phyloP scores from a whole-genome alignment of 64 coral and sea anemone genomes.

The Actinia equina region DNA sequence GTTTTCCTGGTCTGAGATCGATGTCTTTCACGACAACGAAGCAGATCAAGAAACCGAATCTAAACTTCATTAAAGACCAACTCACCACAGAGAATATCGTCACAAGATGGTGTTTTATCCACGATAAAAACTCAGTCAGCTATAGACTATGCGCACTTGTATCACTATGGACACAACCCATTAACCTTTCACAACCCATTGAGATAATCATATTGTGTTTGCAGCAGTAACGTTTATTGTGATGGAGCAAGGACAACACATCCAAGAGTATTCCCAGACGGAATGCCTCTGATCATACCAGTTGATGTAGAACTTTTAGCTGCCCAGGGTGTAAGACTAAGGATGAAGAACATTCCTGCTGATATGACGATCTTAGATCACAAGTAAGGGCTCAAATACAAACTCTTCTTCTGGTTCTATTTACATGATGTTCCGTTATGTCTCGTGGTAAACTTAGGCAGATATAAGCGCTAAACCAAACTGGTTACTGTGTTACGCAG shows the following conservation, averaged over 20 bases:
- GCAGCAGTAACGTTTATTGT: neutral
- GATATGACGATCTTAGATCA: neutral
- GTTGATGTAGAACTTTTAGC: neutral
- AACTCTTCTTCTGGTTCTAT: neutral
- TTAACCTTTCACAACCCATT: too few species aligned
- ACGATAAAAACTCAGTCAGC: too few species aligned
- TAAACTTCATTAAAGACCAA: too few species aligned
- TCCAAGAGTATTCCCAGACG: neutral
- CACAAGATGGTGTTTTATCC: too few species aligned
- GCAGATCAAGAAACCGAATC: too few species aligned
- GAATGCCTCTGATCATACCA: neutral
- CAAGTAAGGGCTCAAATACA: neutral
- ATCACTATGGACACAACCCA: too few species aligned
- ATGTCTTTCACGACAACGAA: too few species aligned
- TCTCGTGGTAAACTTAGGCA: neutral
- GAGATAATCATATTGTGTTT: neutral
- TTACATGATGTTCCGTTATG: neutral
- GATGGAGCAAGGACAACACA: neutral
- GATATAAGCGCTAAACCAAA: neutral
- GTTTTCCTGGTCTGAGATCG: too few species aligned
- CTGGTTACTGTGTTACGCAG: too few species aligned
- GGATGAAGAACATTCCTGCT: neutral
- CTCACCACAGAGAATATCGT: too few species aligned
- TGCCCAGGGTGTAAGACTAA: neutral
- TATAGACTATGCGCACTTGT: too few species aligned